A percentile compares a stretch with the other conserved stretches of the same genome.
Evolutionary conservation across 2,113 vertebrate genomes (phyloP).

Genomic region (Epinephelus moara): DNA sequence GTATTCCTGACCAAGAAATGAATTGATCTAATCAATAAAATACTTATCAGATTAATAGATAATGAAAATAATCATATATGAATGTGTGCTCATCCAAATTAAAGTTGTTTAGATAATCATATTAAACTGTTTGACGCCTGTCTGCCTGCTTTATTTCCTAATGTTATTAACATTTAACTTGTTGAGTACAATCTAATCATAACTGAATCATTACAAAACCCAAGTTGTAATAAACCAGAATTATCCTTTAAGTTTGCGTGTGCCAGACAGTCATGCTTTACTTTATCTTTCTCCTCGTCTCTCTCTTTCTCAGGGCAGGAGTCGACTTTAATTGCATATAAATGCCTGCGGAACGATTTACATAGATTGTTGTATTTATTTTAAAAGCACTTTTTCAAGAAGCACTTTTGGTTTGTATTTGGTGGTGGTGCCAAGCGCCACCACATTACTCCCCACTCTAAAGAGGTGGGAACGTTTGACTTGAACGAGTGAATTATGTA

Average conservation of each 20-base stretch:
- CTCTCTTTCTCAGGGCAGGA: conserved; percentile 77
- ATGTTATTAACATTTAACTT: background rate
- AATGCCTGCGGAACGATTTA: conserved; percentile 50
- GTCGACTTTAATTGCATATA: conserved; percentile 61
- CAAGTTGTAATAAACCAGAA: conserved; percentile 29
- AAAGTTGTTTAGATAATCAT: background rate
- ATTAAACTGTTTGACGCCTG: too few species aligned
- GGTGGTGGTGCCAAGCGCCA: conserved; percentile 20
- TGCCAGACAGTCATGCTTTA: conserved; percentile 54
- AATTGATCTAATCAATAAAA: background rate
- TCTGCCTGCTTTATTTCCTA: background rate
- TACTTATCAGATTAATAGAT: background rate
- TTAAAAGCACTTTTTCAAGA: conserved; percentile 74
- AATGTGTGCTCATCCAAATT: background rate
- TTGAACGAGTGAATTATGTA: conserved; percentile 66
- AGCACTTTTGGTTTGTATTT: conserved; percentile 67
- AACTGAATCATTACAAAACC: background rate
- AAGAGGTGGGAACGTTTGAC: conserved; percentile 58
- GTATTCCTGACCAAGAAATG: background rate
- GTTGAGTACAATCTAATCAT: background rate
- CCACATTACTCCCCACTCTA: conserved; percentile 41
- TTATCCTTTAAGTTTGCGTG: conserved; percentile 22
- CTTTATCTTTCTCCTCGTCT: conserved; percentile 59
- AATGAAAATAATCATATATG: background rate
- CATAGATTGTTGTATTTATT: conserved; percentile 73